Conservation (phyloP, 2,888 invertebrate genomes). For the Parnassius smintheus region DNA sequence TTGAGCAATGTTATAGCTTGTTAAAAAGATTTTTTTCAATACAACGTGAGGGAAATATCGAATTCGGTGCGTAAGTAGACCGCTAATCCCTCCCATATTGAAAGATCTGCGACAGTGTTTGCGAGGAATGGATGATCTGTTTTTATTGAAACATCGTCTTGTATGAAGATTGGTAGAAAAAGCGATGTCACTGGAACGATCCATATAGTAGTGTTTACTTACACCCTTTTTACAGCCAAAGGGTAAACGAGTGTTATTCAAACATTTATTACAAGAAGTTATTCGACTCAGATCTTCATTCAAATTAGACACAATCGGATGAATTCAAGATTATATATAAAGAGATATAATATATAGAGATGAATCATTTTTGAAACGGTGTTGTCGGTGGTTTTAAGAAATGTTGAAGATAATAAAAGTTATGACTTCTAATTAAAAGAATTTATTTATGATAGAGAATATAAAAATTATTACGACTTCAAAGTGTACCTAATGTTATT, state of each 20-base stretch:
- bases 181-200: slow-evolving; percentile 47
- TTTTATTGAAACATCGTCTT: slow-evolving; percentile 26
- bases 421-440: too few species aligned
- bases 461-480: too few species aligned
- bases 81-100: slow-evolving; percentile 25
- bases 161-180: slow-evolving; percentile 54
- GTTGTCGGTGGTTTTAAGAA: too few species aligned
- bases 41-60: slow-evolving; percentile 25
- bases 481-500: too few species aligned
- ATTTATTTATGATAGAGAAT: too few species aligned
- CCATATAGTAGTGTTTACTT: slow-evolving; percentile 28
- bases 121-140: slow-evolving; percentile 26
- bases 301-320: too few species aligned
- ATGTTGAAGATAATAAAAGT: too few species aligned
- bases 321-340: too few species aligned
- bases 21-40: slow-evolving; percentile 24
- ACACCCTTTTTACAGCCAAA: slow-evolving; percentile 21
- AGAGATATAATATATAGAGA: too few species aligned
- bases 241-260: slow-evolving; percentile 5
- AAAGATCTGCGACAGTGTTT: slow-evolving; percentile 26
- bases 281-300: too few species aligned
- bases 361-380: too few species aligned
- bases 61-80: slow-evolving; percentile 25
- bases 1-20: slow-evolving; percentile 20
- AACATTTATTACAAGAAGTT: background rate